A percentile compares a stretch with the other conserved stretches of the same genome.
Conservation (phyloP, 2,113 vertebrate species). For the Elanus axillaris region DNA sequence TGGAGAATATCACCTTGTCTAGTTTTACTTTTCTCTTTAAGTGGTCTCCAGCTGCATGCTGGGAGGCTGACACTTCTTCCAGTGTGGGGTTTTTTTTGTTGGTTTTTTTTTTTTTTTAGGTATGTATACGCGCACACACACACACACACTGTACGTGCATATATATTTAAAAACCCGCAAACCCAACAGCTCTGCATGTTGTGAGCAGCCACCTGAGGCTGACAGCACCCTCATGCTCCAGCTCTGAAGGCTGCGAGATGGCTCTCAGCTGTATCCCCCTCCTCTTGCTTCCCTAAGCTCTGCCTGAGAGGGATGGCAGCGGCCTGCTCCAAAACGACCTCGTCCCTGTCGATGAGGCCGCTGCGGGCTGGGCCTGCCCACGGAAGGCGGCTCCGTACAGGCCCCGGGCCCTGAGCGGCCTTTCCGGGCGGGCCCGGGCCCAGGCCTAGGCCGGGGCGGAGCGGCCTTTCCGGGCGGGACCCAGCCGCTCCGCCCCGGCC, state of each 20-base stretch:
- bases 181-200: rapidly evolving
- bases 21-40: not conserved
- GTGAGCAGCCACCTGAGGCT: not conserved
- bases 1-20: not conserved
- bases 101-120: not conserved
- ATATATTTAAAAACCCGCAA: not conserved
- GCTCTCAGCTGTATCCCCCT: not conserved
- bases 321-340: rapidly evolving
- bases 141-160: rapidly evolving
- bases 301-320: rapidly evolving
- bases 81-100: not conserved
- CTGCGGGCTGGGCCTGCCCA: not conserved
- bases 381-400: too few relatives aligned
- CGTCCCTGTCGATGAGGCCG: rapidly evolving
- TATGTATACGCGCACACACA: rapidly evolving
- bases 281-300: not conserved
- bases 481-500: not conserved
- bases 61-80: rapidly evolving
- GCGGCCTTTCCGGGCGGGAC: too few relatives aligned
- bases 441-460: too few relatives aligned
- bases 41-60: not conserved
- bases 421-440: too few relatives aligned
- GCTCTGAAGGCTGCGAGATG: not conserved
- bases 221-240: rapidly evolving
- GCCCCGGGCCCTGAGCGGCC: not conserved